phyloP scores from a whole-genome alignment of 2,888 invertebrate species.

The Salticus scenicus region DNA sequence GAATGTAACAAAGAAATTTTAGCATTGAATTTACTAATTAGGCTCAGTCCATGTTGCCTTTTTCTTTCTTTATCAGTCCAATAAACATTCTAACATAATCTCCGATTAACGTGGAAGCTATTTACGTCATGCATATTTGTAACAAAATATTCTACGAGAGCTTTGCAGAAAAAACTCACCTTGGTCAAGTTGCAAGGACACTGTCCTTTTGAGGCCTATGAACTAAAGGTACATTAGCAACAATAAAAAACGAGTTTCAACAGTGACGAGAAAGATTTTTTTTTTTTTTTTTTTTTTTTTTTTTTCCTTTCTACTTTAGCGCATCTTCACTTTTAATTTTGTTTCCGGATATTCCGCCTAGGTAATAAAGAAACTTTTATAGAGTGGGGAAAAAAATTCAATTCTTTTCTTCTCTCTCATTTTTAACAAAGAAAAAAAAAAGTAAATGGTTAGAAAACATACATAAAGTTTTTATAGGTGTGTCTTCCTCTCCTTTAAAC shows the following conservation, averaged over 20 bases:
- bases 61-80: too few species aligned
- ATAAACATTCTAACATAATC: too few species aligned
- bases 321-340: conserved; percentile 21
- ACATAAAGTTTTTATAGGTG: too few species aligned
- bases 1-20: too few species aligned
- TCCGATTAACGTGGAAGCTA: too few species aligned
- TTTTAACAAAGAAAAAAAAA: background rate
- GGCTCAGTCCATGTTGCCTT: too few species aligned
- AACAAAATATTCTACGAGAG: too few species aligned
- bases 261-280: background rate
- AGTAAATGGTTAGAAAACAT: background rate
- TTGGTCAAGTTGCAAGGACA: conserved; percentile 21
- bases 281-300: background rate
- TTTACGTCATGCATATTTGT: too few species aligned
- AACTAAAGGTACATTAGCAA: conserved; percentile 33
- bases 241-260: conserved; percentile 44
- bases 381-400: background rate
- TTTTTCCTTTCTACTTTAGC: background rate
- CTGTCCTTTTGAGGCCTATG: conserved; percentile 40
- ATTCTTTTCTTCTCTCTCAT: too few species aligned
- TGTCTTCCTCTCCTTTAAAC: too few species aligned
- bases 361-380: background rate
- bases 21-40: too few species aligned
- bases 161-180: background rate
- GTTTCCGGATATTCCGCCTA: conserved; percentile 24